A percentile compares a stretch with the other conserved stretches of the same genome.
These are phyloP conservation scores for Bombylius discolor DNA, from an alignment of 2,888 invertebrate species.

Conservation along the genomic window DNA sequence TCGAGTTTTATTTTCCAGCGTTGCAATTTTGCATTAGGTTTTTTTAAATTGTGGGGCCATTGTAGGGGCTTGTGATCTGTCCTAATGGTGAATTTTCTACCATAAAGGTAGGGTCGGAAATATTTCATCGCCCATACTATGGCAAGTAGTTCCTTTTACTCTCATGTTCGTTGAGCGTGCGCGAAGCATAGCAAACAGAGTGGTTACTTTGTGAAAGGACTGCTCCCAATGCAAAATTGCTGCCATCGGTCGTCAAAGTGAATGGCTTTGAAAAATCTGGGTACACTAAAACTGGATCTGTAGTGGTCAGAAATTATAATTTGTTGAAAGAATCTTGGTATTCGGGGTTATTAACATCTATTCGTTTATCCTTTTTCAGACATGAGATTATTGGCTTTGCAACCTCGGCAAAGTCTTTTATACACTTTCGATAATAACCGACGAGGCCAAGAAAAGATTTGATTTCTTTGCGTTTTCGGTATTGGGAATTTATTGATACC, in stretches of 20 bases:
- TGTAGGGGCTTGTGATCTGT: conserved; percentile 8
- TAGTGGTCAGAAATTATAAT: neutral
- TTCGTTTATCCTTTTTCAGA: conserved; percentile 7
- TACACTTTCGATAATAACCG: conserved; percentile 3
- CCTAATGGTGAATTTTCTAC: conserved; percentile 4
- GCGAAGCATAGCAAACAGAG: conserved; percentile 1
- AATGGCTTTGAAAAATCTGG: conserved; percentile 1
- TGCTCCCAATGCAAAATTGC: too few species aligned
- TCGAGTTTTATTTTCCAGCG: conserved; percentile 7
- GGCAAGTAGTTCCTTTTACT: conserved; percentile 1
- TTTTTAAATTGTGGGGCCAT: conserved; percentile 9
- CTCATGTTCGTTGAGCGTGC: conserved; percentile 7
- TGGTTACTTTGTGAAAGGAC: conserved; percentile 1
- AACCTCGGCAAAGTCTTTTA: conserved; percentile 2
- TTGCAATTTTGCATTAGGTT: conserved; percentile 8
- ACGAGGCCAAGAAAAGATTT: conserved; percentile 9
- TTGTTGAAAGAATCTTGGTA: neutral
- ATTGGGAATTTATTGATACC: too few species aligned
- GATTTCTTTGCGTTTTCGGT: too few species aligned
- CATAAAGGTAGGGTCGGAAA: conserved; percentile 7
- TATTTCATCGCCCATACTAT: conserved; percentile 5
- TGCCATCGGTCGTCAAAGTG: neutral
- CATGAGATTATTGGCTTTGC: conserved; percentile 1
- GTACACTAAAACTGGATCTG: neutral
- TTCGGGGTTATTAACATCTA: conserved; percentile 3